phyloP scores from a whole-genome alignment of 2,797 vertebrate genomes.

The Apodemus agrarius region DNA sequence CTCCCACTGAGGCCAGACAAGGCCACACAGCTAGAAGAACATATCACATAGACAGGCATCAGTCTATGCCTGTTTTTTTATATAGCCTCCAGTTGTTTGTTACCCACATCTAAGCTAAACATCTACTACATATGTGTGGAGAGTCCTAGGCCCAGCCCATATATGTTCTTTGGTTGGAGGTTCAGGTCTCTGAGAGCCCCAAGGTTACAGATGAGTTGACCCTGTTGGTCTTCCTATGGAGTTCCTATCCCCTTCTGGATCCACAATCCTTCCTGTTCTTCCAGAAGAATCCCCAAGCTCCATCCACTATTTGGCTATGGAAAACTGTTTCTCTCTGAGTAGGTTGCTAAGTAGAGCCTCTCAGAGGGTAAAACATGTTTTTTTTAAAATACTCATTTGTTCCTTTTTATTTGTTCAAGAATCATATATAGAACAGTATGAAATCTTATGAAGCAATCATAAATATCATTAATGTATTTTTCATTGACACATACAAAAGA shows the following conservation, averaged over 20 bases:
- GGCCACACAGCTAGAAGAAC: no score
- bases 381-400: constrained; percentile 24
- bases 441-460: constrained; percentile 34
- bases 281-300: neutral
- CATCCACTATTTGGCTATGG: neutral
- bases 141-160: no score
- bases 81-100: no score
- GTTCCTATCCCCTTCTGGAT: neutral
- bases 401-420: neutral
- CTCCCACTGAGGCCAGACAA: no score
- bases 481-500: constrained; percentile 66
- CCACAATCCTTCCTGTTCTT: neutral
- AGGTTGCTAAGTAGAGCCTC: neutral
- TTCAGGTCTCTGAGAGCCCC: neutral
- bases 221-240: no score
- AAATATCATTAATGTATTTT: constrained; percentile 47
- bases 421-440: neutral
- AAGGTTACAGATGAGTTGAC: neutral
- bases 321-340: neutral
- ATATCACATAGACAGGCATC: no score
- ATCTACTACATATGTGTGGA: no score
- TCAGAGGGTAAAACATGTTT: neutral
- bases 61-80: no score
- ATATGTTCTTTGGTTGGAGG: no score
- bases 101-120: no score